These are phyloP conservation scores for Nannobrachium achirus DNA, from an alignment of 2,113 vertebrate species.

Conservation along the genomic window DNA sequence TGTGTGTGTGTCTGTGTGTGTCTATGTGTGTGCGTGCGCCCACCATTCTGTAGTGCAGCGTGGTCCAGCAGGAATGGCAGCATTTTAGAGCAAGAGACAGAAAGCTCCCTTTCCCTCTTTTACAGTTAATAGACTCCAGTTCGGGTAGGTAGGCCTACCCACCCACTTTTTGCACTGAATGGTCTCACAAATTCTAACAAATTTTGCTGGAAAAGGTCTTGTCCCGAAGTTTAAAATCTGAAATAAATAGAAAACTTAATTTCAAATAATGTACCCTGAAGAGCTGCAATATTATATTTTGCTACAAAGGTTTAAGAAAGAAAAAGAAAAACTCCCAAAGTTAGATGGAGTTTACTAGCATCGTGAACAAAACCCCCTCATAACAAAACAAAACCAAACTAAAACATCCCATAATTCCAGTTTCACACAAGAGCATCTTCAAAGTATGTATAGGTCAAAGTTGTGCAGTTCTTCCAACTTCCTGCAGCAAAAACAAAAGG, in stretches of 20 bases:
- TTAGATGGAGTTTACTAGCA: background rate
- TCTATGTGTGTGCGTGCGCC: slow-evolving; percentile 17
- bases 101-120: slow-evolving; percentile 21
- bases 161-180: background rate
- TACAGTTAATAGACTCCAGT: slow-evolving; percentile 41
- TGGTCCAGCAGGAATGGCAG: slow-evolving; percentile 74
- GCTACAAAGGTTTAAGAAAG: background rate
- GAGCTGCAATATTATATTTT: slow-evolving; percentile 1
- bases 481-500: slow-evolving; percentile 2
- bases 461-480: background rate
- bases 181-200: background rate
- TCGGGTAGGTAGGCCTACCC: no score
- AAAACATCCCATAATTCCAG: background rate
- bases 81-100: slow-evolving; percentile 34
- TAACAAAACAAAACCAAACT: no score
- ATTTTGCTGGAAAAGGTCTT: background rate
- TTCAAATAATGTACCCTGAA: background rate
- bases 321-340: background rate
- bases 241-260: background rate
- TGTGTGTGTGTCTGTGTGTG: no score
- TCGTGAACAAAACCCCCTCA: background rate
- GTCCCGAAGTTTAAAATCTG: no score
- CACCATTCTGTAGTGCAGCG: slow-evolving; percentile 75
- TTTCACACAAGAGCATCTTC: background rate
- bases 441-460: background rate